Percentiles rank a stretch among this genome's conserved stretches.
Evolutionary conservation across 2,797 vertebrate species (phyloP).

Genomic region (Cossypha polioptera): DNA sequence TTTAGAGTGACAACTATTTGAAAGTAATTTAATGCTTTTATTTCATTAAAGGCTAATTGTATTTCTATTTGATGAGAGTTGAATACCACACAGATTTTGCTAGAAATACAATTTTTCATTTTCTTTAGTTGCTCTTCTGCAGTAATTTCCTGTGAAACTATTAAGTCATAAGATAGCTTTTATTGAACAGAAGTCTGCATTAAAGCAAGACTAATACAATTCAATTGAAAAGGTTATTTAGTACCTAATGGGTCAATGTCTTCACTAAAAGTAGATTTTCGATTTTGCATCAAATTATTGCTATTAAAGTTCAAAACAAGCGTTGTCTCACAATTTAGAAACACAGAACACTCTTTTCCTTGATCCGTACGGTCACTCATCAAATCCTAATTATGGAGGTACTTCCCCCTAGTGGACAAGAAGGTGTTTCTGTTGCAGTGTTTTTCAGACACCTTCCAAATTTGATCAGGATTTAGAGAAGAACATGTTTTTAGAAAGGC

Average conservation of each 20-base stretch:
- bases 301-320: not conserved
- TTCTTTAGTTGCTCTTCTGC: constrained; percentile 44
- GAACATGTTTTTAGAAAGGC: not conserved
- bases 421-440: not conserved
- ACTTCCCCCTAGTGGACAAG: constrained; percentile 56
- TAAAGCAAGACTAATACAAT: constrained; percentile 20
- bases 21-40: constrained; percentile 23
- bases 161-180: constrained; percentile 31
- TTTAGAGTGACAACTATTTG: constrained; percentile 52
- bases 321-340: fast-evolving
- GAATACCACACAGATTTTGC: constrained; percentile 22
- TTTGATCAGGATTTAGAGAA: not conserved
- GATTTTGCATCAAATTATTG: not conserved
- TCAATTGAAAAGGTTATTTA: constrained; percentile 38
- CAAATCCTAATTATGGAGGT: not conserved
- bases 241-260: not conserved
- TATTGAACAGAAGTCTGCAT: constrained; percentile 60
- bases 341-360: not conserved
- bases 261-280: not conserved
- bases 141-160: constrained; percentile 53
- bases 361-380: fast-evolving
- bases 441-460: not conserved
- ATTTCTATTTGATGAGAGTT: constrained; percentile 47
- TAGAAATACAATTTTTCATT: constrained; percentile 54
- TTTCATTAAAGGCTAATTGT: constrained; percentile 60